Evolutionary conservation across 2,888 invertebrate genomes (phyloP).

Genomic region (Eristalis intricaria): DNA sequence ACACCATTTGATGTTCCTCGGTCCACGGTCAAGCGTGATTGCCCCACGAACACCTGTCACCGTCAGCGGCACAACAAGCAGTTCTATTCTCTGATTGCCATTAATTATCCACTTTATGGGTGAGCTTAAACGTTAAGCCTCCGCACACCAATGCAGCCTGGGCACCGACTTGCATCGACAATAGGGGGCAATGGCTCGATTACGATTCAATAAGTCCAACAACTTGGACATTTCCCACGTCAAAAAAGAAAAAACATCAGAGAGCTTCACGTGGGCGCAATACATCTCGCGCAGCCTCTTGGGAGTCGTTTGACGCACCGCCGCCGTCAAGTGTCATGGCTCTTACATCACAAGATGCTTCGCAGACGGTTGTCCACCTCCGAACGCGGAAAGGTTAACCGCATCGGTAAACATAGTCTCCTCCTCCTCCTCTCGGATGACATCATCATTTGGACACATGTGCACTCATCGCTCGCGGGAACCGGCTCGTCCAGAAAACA

Average conservation of each 20-base stretch:
- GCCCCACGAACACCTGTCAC: neutral
- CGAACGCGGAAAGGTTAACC: conserved; percentile 25
- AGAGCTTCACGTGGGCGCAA: conserved; percentile 43
- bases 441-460: conserved; percentile 52
- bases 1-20: neutral
- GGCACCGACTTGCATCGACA: neutral
- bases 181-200: conserved; percentile 11
- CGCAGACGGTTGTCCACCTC: conserved; percentile 41
- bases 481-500: conserved; percentile 24
- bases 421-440: conserved; percentile 32
- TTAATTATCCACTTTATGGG: conserved; percentile 27
- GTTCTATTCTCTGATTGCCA: neutral
- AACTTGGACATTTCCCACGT: conserved; percentile 46
- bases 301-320: conserved; percentile 1
- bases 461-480: conserved; percentile 37
- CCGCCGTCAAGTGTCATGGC: conserved; percentile 43
- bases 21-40: neutral
- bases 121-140: conserved; percentile 25
- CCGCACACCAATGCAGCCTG: neutral
- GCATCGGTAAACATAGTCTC: conserved; percentile 30
- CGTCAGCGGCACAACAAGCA: neutral
- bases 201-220: neutral
- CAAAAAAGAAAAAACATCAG: neutral
- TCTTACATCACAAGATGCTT: conserved; percentile 22
- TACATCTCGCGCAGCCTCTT: neutral